phyloP scores from a whole-genome alignment of 2,113 vertebrate species.

The Ceratotherium simum region DNA sequence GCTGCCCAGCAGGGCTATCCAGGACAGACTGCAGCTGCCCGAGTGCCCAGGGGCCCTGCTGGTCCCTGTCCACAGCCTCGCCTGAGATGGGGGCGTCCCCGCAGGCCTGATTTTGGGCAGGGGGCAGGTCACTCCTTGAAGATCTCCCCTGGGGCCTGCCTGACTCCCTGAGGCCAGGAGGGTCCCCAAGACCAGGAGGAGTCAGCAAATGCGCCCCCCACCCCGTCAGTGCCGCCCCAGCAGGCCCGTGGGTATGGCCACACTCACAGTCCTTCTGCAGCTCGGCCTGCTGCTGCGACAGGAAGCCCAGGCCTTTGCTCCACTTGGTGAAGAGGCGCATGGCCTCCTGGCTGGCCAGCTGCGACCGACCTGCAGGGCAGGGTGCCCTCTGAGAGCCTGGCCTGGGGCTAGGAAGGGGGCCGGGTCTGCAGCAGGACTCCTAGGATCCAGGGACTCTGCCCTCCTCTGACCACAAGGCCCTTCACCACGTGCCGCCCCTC shows the following conservation, averaged over 20 bases:
- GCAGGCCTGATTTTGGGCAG: background rate
- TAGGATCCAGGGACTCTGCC: accelerated
- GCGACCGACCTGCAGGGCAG: background rate
- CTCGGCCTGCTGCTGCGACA: slow-evolving; percentile 33
- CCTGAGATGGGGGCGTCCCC: accelerated
- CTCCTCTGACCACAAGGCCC: background rate
- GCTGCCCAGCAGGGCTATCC: accelerated
- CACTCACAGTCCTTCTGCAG: slow-evolving; percentile 68
- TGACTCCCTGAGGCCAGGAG: background rate
- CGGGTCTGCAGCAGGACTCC: no score
- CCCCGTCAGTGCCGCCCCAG: accelerated
- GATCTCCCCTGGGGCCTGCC: background rate
- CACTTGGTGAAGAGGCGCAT: slow-evolving; percentile 18
- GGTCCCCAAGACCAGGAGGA: background rate
- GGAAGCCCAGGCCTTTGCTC: slow-evolving; percentile 67
- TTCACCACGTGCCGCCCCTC: accelerated
- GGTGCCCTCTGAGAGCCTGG: background rate
- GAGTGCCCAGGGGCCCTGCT: background rate
- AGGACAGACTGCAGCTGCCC: accelerated
- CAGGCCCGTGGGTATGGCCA: accelerated
- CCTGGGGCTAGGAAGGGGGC: accelerated
- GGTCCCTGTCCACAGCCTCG: background rate
- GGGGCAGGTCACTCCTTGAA: background rate
- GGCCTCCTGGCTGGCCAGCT: slow-evolving; percentile 47
- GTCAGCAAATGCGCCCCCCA: accelerated